Base-by-base conservation (phyloP, 2,797 vertebrate species). In the Taenioides sp. region DNA sequence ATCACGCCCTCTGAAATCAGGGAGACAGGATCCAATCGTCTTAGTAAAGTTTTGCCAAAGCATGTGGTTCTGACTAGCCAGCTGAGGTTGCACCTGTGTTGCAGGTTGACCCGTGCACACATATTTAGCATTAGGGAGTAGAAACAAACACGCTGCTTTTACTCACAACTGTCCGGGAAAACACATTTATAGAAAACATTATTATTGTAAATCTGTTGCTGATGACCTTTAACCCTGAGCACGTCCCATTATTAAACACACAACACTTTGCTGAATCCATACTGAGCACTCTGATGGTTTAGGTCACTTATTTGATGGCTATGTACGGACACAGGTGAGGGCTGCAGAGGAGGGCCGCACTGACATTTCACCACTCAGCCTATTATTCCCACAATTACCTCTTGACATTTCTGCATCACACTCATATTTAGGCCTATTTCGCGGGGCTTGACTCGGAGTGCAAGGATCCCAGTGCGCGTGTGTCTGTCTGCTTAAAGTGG, bases 311-410 rank as follows among this genome's bases (percentile, higher is more conserved):
- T 67, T 61, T 70, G 47, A 69, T 61, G 76, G 54, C 28, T 57
- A 59, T 74, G 65, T 16, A 22, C 76, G 73, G 57, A 69, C 65
- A 81, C 73, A 73, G 65, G 75, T 73, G 65, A 54, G 49, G 5
- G 17, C 65, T 52, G 70, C 69, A 84, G 71, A 74, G 65, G 64
- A 73, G 73, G 78, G 70, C 69, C 71, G 73, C 73, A 75, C 73
- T 88, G 88, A 90, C 84, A 86, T 89, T 91, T 91, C 71, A 84
- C 78, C 78, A 85, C 73, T 83, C 76, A 69, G 69, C 85, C 79
- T 85, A 86, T 89, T 84, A 85, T 68, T 82, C 74, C 78, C 73
- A 80, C 81, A 90, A 91, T 91, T 91, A 90, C 83, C 83, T 86
- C 87, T 88, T 91, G 89, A 89, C 88, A 92, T 92, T 89, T 90